Percentiles rank a stretch among this genome's conserved stretches.
These are phyloP conservation scores for Hapalemur alaotrensis DNA, from an alignment of 2,797 vertebrate species.

Conservation along the genomic window DNA sequence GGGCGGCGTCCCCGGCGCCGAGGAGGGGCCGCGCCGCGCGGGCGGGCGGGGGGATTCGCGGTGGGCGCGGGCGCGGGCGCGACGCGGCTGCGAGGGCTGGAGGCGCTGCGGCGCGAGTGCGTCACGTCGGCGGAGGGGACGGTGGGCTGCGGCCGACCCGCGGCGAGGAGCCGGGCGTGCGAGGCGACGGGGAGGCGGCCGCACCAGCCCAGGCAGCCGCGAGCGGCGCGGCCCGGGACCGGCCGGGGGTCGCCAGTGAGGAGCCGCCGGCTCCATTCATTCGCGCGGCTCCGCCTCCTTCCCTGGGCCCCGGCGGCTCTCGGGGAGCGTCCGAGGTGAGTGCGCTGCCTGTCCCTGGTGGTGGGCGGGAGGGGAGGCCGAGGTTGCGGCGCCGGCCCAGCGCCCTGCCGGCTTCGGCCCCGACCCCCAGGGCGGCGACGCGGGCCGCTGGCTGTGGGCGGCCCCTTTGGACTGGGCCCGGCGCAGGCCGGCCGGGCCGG, in stretches of 20 bases:
- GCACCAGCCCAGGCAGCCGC: background rate
- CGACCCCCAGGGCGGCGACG: background rate
- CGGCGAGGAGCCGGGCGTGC: background rate
- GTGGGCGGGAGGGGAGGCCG: background rate
- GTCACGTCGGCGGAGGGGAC: constrained; percentile 70
- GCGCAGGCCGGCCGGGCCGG: background rate
- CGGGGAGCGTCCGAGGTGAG: constrained; percentile 55
- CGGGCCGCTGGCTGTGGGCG: background rate
- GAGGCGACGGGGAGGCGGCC: background rate
- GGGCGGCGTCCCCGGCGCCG: background rate
- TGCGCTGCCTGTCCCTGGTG: background rate
- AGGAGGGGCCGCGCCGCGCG: constrained; percentile 12
- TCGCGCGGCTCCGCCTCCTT: constrained; percentile 71
- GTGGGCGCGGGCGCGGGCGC: constrained; percentile 55
- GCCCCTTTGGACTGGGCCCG: background rate
- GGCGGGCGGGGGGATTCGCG: constrained; percentile 34
- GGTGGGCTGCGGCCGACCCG: constrained; percentile 67
- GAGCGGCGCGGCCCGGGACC: background rate
- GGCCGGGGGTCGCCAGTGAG: background rate
- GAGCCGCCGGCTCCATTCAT: constrained; percentile 65
- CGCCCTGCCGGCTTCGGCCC: background rate
- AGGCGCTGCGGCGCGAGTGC: constrained; percentile 68
- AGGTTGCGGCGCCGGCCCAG: background rate
- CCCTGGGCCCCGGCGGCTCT: background rate
- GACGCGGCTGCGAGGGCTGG: background rate